Conservation (phyloP, 2,888 invertebrate genomes). For the Xestobium rufovillosum region DNA sequence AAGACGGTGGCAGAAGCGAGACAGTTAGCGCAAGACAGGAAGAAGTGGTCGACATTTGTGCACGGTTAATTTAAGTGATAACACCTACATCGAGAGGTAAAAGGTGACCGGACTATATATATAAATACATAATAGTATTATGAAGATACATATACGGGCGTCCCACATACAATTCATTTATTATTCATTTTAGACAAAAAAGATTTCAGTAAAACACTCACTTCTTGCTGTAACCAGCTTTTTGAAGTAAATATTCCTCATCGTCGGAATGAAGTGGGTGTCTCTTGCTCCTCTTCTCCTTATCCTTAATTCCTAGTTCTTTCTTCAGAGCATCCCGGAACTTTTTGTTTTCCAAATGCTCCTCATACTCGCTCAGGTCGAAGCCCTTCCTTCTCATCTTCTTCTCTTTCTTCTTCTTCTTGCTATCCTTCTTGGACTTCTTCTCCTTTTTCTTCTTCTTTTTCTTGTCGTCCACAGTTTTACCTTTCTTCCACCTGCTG, state of each 20-base stretch:
- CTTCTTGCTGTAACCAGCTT: conserved; percentile 42
- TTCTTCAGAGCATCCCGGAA: conserved; percentile 62
- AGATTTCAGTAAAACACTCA: conserved; percentile 19
- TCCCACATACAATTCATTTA: too few species aligned
- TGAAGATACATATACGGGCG: too few species aligned
- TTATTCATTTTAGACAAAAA: conserved; percentile 6
- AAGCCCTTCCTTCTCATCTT: conserved; percentile 62
- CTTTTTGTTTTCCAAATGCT: conserved; percentile 56
- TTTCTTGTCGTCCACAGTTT: conserved; percentile 57
- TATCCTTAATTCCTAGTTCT: conserved; percentile 37
- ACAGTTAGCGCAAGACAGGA: too few species aligned
- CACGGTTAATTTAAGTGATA: too few species aligned
- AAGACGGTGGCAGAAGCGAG: too few species aligned
- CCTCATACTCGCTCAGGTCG: conserved; percentile 56
- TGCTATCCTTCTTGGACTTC: conserved; percentile 63
- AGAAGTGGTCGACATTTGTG: too few species aligned
- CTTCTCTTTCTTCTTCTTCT: conserved; percentile 67
- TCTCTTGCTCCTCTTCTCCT: conserved; percentile 39
- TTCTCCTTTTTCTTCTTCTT: conserved; percentile 49
- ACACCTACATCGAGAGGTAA: too few species aligned
- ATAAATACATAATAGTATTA: too few species aligned
- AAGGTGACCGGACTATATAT: too few species aligned
- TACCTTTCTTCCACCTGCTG: conserved; percentile 67
- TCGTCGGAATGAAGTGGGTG: conserved; percentile 40
- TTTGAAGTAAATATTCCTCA: conserved; percentile 44